A percentile compares a stretch with the other conserved stretches of the same genome.
Evolutionary conservation across 2,113 vertebrate genomes (phyloP).

Genomic region (Zosterops hypoxanthus): DNA sequence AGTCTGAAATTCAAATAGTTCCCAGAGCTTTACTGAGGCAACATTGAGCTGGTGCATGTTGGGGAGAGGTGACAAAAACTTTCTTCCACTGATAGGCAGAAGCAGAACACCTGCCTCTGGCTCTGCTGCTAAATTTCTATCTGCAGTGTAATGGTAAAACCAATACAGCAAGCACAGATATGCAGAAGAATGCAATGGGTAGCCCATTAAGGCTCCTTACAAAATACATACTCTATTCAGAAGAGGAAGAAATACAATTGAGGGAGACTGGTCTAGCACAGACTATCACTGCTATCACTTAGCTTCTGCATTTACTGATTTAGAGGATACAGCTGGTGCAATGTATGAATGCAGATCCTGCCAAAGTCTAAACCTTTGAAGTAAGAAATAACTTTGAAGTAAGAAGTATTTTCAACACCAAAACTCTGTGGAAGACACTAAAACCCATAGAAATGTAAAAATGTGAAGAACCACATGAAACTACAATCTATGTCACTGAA

Average conservation of each 20-base stretch:
- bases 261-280: not conserved
- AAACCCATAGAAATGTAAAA: constrained; percentile 20
- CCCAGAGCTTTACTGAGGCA: not conserved
- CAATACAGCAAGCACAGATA: not conserved
- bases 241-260: not conserved
- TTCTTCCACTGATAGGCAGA: not conserved
- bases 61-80: not conserved
- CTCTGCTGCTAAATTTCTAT: not conserved
- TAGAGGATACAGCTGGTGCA: not conserved
- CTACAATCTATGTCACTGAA: not conserved
- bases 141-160: not conserved
- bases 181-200: not conserved
- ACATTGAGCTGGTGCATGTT: not conserved
- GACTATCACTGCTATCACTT: not conserved
- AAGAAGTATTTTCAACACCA: not conserved
- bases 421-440: not conserved
- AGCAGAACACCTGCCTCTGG: not conserved
- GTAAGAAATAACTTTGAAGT: not conserved
- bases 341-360: not conserved
- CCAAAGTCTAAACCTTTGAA: not conserved
- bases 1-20: not conserved
- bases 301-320: not conserved
- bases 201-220: not conserved
- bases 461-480: constrained; percentile 8
- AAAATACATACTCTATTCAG: not conserved